These are phyloP conservation scores for Leucophenga montana DNA, from an alignment of 2,888 invertebrate species.

Conservation along the genomic window DNA sequence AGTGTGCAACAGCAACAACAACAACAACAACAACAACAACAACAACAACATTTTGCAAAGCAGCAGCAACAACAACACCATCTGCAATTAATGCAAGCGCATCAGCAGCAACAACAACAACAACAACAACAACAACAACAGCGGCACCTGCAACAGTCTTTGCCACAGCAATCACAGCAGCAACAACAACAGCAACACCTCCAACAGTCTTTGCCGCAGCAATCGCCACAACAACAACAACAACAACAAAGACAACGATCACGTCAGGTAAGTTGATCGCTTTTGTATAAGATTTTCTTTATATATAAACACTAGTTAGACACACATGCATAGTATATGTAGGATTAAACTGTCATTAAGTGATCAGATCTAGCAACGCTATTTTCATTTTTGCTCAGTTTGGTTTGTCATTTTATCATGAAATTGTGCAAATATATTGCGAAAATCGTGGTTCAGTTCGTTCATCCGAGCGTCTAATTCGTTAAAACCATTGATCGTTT, in stretches of 20 bases:
- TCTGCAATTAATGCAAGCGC: slow-evolving; percentile 37
- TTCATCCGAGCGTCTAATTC: too few species aligned
- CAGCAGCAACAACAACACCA: slow-evolving; percentile 34
- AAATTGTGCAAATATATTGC: too few species aligned
- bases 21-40: slow-evolving; percentile 35
- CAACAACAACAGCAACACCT: not conserved
- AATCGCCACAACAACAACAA: not conserved
- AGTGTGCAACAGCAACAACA: slow-evolving; percentile 40
- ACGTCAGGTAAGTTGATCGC: not conserved
- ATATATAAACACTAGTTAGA: too few species aligned
- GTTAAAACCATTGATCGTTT: too few species aligned
- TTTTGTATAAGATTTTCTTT: not conserved
- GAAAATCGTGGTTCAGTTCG: too few species aligned
- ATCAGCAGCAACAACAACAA: slow-evolving; percentile 37
- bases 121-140: slow-evolving; percentile 41
- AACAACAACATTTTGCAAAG: slow-evolving; percentile 25
- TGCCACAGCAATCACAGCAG: slow-evolving; percentile 30
- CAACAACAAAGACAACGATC: too few species aligned
- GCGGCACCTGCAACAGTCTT: slow-evolving; percentile 32
- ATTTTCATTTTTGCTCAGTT: too few species aligned
- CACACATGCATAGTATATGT: too few species aligned
- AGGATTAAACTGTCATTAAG: too few species aligned
- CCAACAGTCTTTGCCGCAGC: too few species aligned
- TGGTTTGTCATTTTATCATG: too few species aligned
- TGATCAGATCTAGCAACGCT: too few species aligned